phyloP scores from a whole-genome alignment of 2,797 vertebrate genomes.

The Loriculus beryllinus region DNA sequence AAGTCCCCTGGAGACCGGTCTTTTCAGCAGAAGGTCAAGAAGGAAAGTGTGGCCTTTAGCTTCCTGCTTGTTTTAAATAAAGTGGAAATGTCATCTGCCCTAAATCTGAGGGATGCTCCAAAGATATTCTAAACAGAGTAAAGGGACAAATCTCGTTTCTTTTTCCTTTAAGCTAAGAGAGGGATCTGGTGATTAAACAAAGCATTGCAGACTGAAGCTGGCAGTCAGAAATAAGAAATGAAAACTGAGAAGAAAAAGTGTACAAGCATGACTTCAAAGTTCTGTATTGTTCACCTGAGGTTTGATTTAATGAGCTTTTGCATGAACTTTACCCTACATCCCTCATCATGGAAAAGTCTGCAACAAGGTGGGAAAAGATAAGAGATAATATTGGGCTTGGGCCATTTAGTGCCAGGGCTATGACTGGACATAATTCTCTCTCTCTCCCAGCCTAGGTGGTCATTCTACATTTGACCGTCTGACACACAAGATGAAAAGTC shows the following conservation, averaged over 20 bases:
- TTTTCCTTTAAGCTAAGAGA: background rate
- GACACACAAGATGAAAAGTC: background rate
- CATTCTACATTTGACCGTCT: background rate
- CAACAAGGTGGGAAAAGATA: background rate
- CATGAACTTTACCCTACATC: background rate
- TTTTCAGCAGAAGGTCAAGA: conserved; percentile 52
- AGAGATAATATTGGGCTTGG: background rate
- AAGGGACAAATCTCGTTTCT: background rate
- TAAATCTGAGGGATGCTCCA: background rate
- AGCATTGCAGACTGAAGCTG: background rate
- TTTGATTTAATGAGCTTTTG: background rate
- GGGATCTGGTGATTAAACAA: background rate
- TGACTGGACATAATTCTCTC: background rate
- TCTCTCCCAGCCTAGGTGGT: background rate
- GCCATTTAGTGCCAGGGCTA: background rate
- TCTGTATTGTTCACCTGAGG: background rate
- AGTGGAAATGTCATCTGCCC: conserved; percentile 31
- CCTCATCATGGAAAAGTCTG: background rate
- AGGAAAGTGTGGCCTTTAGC: background rate
- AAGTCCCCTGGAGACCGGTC: background rate
- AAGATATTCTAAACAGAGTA: background rate
- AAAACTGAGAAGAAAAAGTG: background rate
- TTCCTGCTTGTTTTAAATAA: conserved; percentile 16
- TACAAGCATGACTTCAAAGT: background rate
- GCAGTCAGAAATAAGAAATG: background rate